Percentiles rank a stretch among this genome's conserved stretches.
Conservation (phyloP, 2,797 vertebrate genomes). For the Cyprinodon diabolis region DNA sequence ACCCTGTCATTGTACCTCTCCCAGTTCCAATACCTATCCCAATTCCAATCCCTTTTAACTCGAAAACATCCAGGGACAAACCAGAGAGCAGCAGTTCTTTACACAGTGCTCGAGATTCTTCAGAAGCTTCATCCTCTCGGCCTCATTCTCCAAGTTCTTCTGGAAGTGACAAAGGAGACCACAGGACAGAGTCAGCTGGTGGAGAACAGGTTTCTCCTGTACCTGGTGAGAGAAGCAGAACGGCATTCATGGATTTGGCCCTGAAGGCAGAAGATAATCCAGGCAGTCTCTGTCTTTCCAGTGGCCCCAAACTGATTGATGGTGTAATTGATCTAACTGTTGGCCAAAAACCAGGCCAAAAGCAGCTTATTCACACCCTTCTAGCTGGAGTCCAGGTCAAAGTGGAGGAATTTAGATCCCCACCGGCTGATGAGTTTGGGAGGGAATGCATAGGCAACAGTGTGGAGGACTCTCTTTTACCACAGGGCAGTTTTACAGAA, state of each 20-base stretch:
- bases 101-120: constrained; percentile 82
- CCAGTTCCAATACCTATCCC: constrained; percentile 97
- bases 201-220: constrained; percentile 83
- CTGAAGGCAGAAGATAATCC: constrained; percentile 88
- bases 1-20: constrained; percentile 96
- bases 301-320: constrained; percentile 81
- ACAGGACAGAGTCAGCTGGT: constrained; percentile 84
- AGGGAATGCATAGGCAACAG: constrained; percentile 72
- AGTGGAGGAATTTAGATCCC: constrained; percentile 83
- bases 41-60: constrained; percentile 91
- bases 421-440: constrained; percentile 74
- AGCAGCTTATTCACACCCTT: constrained; percentile 93
- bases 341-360: constrained; percentile 89
- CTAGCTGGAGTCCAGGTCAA: constrained; percentile 87
- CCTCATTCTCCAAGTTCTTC: constrained; percentile 78
- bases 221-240: constrained; percentile 81
- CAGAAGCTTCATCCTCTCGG: constrained; percentile 83
- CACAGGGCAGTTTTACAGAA: constrained; percentile 47
- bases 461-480: constrained; percentile 23
- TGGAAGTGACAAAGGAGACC: constrained; percentile 78
- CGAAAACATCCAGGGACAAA: constrained; percentile 88
- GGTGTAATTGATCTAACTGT: constrained; percentile 97
- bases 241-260: constrained; percentile 87
- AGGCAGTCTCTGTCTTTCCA: constrained; percentile 78
- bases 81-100: constrained; percentile 86